These are phyloP conservation scores for Neotoxoptera formosana DNA, from an alignment of 1,140 invertebrate genomes.

Conservation along the genomic window DNA sequence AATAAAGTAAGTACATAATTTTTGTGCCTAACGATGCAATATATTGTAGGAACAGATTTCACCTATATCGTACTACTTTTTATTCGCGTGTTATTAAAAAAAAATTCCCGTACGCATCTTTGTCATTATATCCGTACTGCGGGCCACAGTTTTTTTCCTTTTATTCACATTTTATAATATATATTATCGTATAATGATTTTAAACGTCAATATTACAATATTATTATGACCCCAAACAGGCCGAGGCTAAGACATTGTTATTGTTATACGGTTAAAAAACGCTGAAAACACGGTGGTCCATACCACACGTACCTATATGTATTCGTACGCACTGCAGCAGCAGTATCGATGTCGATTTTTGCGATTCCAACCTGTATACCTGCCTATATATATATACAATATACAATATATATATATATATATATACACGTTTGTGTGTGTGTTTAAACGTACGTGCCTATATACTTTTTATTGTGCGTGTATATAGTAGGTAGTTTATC, in stretches of 20 bases:
- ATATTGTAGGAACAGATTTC: too few relatives aligned
- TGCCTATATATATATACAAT: not conserved
- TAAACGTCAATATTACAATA: too few relatives aligned
- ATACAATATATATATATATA: not conserved
- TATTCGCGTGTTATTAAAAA: too few relatives aligned
- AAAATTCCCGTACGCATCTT: too few relatives aligned
- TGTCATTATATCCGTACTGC: too few relatives aligned
- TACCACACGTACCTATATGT: not conserved
- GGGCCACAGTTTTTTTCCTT: too few relatives aligned
- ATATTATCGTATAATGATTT: not conserved
- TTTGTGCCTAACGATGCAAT: too few relatives aligned
- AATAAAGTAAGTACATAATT: too few relatives aligned
- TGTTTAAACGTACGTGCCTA: not conserved
- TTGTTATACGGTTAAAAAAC: too few relatives aligned
- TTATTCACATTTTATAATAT: not conserved
- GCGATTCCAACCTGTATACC: not conserved
- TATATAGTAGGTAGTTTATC: not conserved
- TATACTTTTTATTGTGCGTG: not conserved
- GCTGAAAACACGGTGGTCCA: not conserved
- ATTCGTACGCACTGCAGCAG: not conserved
- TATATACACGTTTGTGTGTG: too few relatives aligned
- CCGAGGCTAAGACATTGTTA: not conserved
- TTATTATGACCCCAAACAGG: too few relatives aligned
- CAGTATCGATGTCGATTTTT: slow-evolving; percentile 1
- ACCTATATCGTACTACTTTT: too few relatives aligned